Base-by-base conservation (phyloP, 2,888 invertebrate species). In the Blastobasis lacticolella region DNA sequence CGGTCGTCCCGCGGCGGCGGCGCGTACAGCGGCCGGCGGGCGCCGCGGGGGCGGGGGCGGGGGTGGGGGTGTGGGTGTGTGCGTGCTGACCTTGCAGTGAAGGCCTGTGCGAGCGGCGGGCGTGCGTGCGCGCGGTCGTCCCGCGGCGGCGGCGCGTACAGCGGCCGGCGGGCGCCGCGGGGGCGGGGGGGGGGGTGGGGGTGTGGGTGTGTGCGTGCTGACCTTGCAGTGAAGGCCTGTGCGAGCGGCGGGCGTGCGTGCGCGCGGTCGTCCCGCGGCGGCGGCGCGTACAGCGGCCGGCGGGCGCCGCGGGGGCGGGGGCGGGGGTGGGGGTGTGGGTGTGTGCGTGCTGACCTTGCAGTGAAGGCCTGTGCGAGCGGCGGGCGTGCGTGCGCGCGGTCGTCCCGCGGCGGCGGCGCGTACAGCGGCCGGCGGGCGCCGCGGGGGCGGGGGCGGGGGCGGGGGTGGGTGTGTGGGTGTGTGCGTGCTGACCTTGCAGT, bases 231-330 rank as follows among this genome's bases (percentile, higher is more conserved):
- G 47, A 2, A 38, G 49, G 43, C 73, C 67, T 61, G 78, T 69
- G 47, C 65, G 57, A 48, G 54, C 41, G 37, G 51, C 51, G 42
- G 52, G 46, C 37, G 10, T 51, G 53, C 8, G 52, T 49, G 65
- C 77, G 75, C 65, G 81, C 80, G 51, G 74, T 73, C 50, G 75
- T 65, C 40, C n/a, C n/a, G n/a, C n/a, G n/a, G n/a, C n/a, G n/a
- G n/a, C n/a, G n/a, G n/a, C n/a, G n/a, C n/a, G n/a, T n/a, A n/a
- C n/a, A n/a, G 83, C 49, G 40, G 40, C 40, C 6, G 5, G 40
- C 8, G 40, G 5, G 40, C 8, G 40, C 8, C 40, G 40, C 40
- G 40, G 6, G 5, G 40, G 5, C 5, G 40, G 40, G 5, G 40
- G 6, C 5, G 5, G 40, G 5, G 40, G 40, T 40, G 40, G 5